Percentiles rank a stretch among this genome's conserved stretches.
These are phyloP conservation scores for Neoaliturus tenellus DNA, from an alignment of 2,888 invertebrate species.

Conservation along the genomic window DNA sequence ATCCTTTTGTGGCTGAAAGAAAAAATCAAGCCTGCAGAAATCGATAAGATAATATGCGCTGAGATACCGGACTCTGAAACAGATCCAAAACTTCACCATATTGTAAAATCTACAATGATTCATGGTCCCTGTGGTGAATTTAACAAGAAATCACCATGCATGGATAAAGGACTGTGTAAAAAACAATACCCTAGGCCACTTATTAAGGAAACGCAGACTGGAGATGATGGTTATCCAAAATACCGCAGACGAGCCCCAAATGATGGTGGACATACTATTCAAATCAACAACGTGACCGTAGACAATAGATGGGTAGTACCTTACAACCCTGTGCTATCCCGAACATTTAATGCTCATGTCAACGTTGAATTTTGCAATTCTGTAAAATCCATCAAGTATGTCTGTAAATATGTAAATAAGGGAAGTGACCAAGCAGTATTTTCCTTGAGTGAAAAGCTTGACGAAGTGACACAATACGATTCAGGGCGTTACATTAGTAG, in stretches of 20 bases:
- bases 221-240: slow-evolving; percentile 69
- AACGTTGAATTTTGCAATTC: slow-evolving; percentile 66
- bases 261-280: background rate
- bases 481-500: slow-evolving; percentile 63
- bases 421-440: slow-evolving; percentile 60
- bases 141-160: slow-evolving; percentile 70
- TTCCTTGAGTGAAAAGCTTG: slow-evolving; percentile 50
- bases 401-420: slow-evolving; percentile 67
- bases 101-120: slow-evolving; percentile 65
- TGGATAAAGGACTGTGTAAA: slow-evolving; percentile 70
- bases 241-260: slow-evolving; percentile 67
- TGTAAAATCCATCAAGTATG: slow-evolving; percentile 66
- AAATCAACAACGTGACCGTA: slow-evolving; percentile 36
- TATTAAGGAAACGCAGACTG: slow-evolving; percentile 67
- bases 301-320: slow-evolving; percentile 64
- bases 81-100: slow-evolving; percentile 67
- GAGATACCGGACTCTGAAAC: slow-evolving; percentile 69
- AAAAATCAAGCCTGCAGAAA: slow-evolving; percentile 63
- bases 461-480: slow-evolving; percentile 64
- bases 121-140: slow-evolving; percentile 70
- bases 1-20: slow-evolving; percentile 66
- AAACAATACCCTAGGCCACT: slow-evolving; percentile 70
- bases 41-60: slow-evolving; percentile 69
- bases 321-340: slow-evolving; percentile 59
- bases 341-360: slow-evolving; percentile 61